Evolutionary conservation across 2,113 vertebrate species (phyloP).

Genomic region (Epinephelus lanceolatus): DNA sequence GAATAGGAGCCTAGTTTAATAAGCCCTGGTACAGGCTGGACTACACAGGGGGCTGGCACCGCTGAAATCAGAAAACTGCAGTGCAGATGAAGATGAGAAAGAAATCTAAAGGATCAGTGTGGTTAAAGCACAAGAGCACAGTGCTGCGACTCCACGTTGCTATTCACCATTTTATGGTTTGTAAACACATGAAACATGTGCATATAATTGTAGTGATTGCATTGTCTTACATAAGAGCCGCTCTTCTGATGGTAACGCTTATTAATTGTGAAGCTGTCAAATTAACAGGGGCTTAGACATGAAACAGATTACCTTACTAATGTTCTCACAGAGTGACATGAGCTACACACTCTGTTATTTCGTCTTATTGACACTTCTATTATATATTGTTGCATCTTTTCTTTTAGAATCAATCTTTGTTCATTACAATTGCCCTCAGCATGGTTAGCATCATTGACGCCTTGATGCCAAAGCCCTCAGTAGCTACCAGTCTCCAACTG

Average conservation of each 20-base stretch:
- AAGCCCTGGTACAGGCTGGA: conserved; percentile 76
- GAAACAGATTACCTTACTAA: conserved; percentile 70
- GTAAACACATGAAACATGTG: conserved; percentile 48
- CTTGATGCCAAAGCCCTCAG: conserved; percentile 45
- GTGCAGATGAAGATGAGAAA: conserved; percentile 73
- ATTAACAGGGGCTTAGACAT: conserved; percentile 64
- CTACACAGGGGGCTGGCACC: conserved; percentile 79
- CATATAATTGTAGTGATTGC: conserved; percentile 52
- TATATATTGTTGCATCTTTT: conserved; percentile 52
- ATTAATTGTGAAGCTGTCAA: conserved; percentile 71
- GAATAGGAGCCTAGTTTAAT: conserved; percentile 78
- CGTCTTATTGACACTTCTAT: conserved; percentile 55
- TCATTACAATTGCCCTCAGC: conserved; percentile 54
- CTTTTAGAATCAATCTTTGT: conserved; percentile 55
- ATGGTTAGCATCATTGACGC: conserved; percentile 50
- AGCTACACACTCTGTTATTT: conserved; percentile 49
- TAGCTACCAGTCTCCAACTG: conserved; percentile 36
- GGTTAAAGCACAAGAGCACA: conserved; percentile 55
- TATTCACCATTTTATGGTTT: conserved; percentile 38
- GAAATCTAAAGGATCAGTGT: conserved; percentile 58
- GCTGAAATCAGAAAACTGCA: conserved; percentile 72
- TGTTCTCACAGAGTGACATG: conserved; percentile 55
- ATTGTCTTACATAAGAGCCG: conserved; percentile 60
- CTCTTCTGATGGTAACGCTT: conserved; percentile 38
- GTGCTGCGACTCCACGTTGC: conserved; percentile 36